These are phyloP conservation scores for Sprattus sprattus DNA, from an alignment of 2,113 vertebrate genomes.

Conservation along the genomic window DNA sequence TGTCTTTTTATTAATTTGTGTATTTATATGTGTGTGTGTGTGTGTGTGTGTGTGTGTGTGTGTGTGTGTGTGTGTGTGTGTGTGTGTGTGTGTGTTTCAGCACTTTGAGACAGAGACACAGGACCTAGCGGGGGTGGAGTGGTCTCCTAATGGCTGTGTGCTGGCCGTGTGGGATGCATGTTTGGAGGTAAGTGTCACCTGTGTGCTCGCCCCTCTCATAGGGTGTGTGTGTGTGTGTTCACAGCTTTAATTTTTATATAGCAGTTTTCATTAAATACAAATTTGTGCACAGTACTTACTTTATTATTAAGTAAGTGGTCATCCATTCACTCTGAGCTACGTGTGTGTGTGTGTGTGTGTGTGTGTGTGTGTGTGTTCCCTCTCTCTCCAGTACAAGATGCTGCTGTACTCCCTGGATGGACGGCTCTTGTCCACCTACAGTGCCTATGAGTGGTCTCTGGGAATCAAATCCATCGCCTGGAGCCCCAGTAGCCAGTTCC, in stretches of 20 bases:
- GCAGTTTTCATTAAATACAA: neutral
- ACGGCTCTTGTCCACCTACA: constrained; percentile 79
- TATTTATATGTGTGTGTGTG: neutral
- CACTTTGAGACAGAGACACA: constrained; percentile 95
- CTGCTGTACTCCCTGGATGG: constrained; percentile 94
- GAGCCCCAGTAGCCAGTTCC: constrained; percentile 96
- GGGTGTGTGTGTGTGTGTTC: constrained; percentile 4
- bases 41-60: neutral
- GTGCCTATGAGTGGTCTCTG: constrained; percentile 91
- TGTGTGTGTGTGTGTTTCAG: constrained; percentile 58
- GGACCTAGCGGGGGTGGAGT: constrained; percentile 88
- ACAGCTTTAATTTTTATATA: neutral
- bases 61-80: neutral
- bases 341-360: neutral
- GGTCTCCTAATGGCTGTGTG: constrained; percentile 95
- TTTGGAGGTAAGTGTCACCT: constrained; percentile 80
- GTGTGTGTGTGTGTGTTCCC: neutral
- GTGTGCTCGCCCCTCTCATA: neutral
- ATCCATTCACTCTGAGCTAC: neutral
- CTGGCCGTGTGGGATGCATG: constrained; percentile 90
- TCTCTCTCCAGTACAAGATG: constrained; percentile 82
- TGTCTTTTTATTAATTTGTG: no score
- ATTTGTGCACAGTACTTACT: no score
- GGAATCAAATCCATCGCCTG: constrained; percentile 86
- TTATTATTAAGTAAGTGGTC: neutral